Evolutionary conservation across 2,113 vertebrate genomes (phyloP).

Genomic region (Pyrgilauda ruficollis): DNA sequence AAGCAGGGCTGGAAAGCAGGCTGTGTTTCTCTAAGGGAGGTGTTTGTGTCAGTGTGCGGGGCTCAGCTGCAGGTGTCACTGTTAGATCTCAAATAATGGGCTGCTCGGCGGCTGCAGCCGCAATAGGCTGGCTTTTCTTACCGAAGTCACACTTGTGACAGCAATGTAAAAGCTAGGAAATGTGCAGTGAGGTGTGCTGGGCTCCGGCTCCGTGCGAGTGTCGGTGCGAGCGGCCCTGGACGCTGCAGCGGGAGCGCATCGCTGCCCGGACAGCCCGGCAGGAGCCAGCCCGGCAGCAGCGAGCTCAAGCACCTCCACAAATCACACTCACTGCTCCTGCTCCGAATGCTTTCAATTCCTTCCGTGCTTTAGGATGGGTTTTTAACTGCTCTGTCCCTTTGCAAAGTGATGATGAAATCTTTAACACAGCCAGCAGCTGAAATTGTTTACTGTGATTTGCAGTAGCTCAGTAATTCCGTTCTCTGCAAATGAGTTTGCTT

Average conservation of each 20-base stretch:
- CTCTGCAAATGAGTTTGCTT: slow-evolving; percentile 32
- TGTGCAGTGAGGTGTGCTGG: neutral
- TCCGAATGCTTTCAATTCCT: neutral
- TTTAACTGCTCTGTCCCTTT: neutral
- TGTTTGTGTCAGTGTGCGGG: neutral
- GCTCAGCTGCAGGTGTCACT: slow-evolving; percentile 79
- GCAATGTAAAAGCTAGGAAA: neutral
- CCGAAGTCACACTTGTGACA: neutral
- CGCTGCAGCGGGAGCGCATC: accelerated
- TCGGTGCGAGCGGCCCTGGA: neutral
- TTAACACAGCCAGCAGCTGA: neutral
- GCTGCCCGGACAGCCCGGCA: too few relatives aligned
- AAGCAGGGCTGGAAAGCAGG: neutral
- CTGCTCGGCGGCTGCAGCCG: neutral
- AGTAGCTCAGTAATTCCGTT: neutral
- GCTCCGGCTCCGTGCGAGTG: neutral
- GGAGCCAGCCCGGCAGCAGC: neutral
- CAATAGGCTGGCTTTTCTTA: neutral
- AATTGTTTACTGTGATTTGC: neutral
- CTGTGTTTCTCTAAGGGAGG: neutral
- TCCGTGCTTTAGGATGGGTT: neutral
- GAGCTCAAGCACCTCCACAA: neutral
- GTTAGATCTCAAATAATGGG: slow-evolving; percentile 69
- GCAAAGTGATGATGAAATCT: neutral
- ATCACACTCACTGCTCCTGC: neutral